A percentile compares a stretch with the other conserved stretches of the same genome.
These are phyloP conservation scores for Notothenia coriiceps DNA, from an alignment of 2,113 vertebrate genomes.

Conservation along the genomic window DNA sequence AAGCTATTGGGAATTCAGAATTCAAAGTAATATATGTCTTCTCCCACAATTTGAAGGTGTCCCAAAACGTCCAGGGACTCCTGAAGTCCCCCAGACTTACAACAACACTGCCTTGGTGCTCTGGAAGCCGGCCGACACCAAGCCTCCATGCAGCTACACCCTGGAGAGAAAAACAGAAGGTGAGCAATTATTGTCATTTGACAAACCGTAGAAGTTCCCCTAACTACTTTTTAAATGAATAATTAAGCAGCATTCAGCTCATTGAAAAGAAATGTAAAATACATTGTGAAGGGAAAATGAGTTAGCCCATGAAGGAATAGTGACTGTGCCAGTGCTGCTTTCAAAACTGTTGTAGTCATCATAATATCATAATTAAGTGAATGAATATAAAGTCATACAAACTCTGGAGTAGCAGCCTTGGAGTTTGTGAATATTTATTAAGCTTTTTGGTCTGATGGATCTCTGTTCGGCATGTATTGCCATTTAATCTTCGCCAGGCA, in stretches of 20 bases:
- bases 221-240: not conserved
- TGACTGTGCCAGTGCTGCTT: constrained; percentile 15
- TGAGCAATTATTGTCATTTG: constrained; percentile 57
- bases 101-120: constrained; percentile 93
- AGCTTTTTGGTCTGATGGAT: not conserved
- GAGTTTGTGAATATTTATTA: constrained; percentile 14
- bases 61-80: constrained; percentile 90
- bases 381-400: constrained; percentile 1
- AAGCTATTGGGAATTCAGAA: not conserved
- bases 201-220: too few species aligned
- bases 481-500: not conserved
- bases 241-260: not conserved
- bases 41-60: constrained; percentile 79
- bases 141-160: constrained; percentile 90
- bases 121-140: constrained; percentile 92
- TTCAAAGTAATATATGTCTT: not conserved
- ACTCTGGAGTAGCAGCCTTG: not conserved
- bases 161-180: constrained; percentile 91
- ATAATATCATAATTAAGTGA: constrained; percentile 9
- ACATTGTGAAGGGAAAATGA: constrained; percentile 19
- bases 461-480: not conserved
- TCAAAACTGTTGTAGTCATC: constrained; percentile 18
- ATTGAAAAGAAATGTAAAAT: too few species aligned
- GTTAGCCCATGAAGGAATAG: constrained; percentile 21
- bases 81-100: constrained; percentile 94